These are phyloP conservation scores for Hyla sarda DNA, from an alignment of 2,113 vertebrate genomes.

Conservation along the genomic window DNA sequence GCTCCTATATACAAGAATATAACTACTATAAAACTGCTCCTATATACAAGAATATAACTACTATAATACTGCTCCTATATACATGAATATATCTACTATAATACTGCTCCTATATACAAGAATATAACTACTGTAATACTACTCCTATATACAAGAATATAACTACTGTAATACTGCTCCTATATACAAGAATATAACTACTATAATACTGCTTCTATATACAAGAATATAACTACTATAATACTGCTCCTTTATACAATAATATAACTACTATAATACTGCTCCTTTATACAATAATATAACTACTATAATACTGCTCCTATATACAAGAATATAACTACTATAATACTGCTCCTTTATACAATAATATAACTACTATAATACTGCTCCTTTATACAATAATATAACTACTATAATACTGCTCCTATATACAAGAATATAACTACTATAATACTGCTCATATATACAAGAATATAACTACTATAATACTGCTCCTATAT, in stretches of 20 bases:
- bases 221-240: no score
- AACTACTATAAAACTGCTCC: slow-evolving; percentile 1
- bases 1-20: background rate
- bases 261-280: slow-evolving; percentile 16
- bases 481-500: no score
- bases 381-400: no score
- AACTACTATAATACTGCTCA: background rate
- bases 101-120: background rate
- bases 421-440: background rate
- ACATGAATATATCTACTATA: background rate
- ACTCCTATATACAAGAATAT: background rate
- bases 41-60: slow-evolving; percentile 1
- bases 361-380: no score
- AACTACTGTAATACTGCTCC: slow-evolving; percentile 6
- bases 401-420: background rate
- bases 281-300: no score
- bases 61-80: background rate
- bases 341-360: no score
- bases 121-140: slow-evolving; percentile 5
- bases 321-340: no score
- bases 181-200: background rate
- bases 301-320: background rate
- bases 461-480: no score
- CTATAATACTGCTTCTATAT: background rate
- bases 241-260: background rate